Base-by-base conservation (phyloP, 2,113 vertebrate genomes). In the Patagioenas fasciata region DNA sequence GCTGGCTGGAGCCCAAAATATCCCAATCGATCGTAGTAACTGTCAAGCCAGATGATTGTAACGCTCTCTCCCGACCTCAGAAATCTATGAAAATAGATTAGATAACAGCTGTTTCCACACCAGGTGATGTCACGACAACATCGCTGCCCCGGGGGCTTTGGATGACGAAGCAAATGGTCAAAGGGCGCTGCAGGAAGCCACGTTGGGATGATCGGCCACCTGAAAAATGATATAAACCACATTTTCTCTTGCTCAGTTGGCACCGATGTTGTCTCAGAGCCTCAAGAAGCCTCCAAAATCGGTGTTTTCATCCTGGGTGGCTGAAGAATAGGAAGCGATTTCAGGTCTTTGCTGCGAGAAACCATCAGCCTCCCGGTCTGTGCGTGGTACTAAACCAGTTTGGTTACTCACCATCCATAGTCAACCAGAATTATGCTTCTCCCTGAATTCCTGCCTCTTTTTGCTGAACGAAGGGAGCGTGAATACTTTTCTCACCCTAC, bases 201-300 rank as follows among this genome's bases (percentile, higher is more conserved):
- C 0, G 2, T 29, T 61, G 1, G 0, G 61, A 74, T 31, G 70
- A 50, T 75, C 1, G 0, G 61, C 11, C 1, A 4, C 51, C 82
- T 82, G 60, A 53, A 82, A 36, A 60, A 60, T 28, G 13, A 9
- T 32, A 32, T 31, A 32, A 38, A 38, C 21, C 25, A 15, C 8
- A 15, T 66, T 72, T 87, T 72, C 9, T 42, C 31, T 79, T 40
- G 40, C 24, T 53, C 60, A 16, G 5, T 40, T n/a, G 74, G 42
- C 50, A 40, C 44, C 0, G 0, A 7, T 31, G 18, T 15, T 28
- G 26, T 21, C 60, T 78, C 32, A 72, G 60, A 66, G 11, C 31
- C 19, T 5, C 47, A 40, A 8, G 19, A 82, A 72, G 10, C 19
- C 48, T 77, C 70, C 17, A 77, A 28, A 85, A 44, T 5, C 15